These are phyloP conservation scores for Argya squamiceps DNA, from an alignment of 2,797 vertebrate genomes.

Conservation along the genomic window DNA sequence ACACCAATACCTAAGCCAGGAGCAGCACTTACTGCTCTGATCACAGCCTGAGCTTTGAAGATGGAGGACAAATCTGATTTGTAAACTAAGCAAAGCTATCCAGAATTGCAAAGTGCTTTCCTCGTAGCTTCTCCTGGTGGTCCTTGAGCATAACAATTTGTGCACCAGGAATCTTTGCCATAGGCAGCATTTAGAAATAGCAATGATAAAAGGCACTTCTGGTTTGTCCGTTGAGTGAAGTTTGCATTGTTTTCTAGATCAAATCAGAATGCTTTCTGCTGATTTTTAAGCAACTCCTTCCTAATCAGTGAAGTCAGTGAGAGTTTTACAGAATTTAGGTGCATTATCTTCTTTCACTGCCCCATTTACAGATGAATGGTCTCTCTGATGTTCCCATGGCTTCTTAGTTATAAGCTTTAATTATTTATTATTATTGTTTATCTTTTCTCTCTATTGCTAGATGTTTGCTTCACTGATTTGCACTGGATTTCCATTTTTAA, in stretches of 20 bases:
- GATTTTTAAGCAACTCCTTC: not conserved
- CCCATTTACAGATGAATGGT: not conserved
- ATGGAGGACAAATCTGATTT: not conserved
- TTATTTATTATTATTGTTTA: constrained; percentile 12
- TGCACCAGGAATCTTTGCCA: not conserved
- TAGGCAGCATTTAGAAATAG: not conserved
- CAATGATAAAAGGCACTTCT: not conserved
- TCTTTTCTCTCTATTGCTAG: not conserved
- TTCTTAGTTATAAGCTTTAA: constrained; percentile 1
- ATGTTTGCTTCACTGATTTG: not conserved
- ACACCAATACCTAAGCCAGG: not conserved
- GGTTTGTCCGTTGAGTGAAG: not conserved
- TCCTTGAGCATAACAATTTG: not conserved
- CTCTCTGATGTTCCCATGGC: not conserved
- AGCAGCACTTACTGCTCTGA: not conserved
- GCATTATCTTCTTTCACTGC: not conserved
- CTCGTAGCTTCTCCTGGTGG: not conserved
- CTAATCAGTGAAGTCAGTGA: not conserved
- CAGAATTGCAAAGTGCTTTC: not conserved
- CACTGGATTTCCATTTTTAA: constrained; percentile 35
- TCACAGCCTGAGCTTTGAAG: not conserved
- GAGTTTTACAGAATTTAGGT: not conserved
- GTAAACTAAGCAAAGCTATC: not conserved
- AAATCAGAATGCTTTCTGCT: not conserved
- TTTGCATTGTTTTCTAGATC: not conserved